phyloP scores from a whole-genome alignment of 2,888 invertebrate species.

The Noctuana brunneofusca region DNA sequence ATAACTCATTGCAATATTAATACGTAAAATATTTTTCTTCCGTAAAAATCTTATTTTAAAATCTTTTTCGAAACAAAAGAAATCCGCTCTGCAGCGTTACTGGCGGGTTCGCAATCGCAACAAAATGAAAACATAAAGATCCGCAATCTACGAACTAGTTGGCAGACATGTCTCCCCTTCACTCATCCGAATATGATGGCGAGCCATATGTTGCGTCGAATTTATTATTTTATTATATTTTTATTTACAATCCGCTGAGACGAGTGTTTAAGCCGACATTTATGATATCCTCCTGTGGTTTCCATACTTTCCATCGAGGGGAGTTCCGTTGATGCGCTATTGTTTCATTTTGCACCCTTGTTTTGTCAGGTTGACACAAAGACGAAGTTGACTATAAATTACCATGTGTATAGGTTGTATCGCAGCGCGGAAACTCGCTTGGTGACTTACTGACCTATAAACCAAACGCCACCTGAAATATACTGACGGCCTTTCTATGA shows the following conservation, averaged over 20 bases:
- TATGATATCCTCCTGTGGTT: slow-evolving; percentile 81
- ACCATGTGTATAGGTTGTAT: slow-evolving; percentile 31
- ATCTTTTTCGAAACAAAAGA: slow-evolving; percentile 32
- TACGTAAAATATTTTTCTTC: slow-evolving; percentile 22
- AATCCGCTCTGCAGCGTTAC: slow-evolving; percentile 22
- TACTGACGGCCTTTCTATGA: slow-evolving; percentile 22
- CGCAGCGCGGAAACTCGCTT: slow-evolving; percentile 31
- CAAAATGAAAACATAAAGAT: slow-evolving; percentile 27
- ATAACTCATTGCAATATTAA: slow-evolving; percentile 26
- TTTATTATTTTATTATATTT: slow-evolving; percentile 82
- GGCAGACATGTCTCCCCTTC: slow-evolving; percentile 41
- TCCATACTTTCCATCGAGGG: slow-evolving; percentile 66
- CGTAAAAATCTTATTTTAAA: slow-evolving; percentile 25
- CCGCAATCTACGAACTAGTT: slow-evolving; percentile 39
- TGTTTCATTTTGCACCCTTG: slow-evolving; percentile 75
- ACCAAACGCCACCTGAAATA: slow-evolving; percentile 30
- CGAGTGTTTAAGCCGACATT: slow-evolving; percentile 81
- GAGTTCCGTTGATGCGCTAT: slow-evolving; percentile 66
- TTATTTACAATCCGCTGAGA: slow-evolving; percentile 79
- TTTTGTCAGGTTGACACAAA: slow-evolving; percentile 68
- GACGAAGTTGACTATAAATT: slow-evolving; percentile 37
- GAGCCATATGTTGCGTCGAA: slow-evolving; percentile 76
- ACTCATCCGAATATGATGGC: slow-evolving; percentile 50
- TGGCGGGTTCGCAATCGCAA: slow-evolving; percentile 20
- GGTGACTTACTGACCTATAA: slow-evolving; percentile 35